Conservation (phyloP, 2,113 vertebrate genomes). For the Tupaia chinensis region DNA sequence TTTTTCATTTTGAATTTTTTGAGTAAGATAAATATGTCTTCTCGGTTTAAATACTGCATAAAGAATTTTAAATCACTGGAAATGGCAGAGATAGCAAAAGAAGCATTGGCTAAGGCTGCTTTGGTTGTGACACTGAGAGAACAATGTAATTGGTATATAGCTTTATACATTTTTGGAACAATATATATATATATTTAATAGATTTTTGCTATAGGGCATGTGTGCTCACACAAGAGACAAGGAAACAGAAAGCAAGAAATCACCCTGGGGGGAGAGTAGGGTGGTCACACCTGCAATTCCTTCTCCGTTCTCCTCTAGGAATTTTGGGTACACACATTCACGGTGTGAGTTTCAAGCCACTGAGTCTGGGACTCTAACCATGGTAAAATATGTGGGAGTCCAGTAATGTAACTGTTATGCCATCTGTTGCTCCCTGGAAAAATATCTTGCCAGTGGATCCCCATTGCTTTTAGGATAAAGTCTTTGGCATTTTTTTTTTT, state of each 20-base stretch:
- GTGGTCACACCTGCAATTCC: too few relatives aligned
- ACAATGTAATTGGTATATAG: background rate
- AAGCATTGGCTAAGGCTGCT: background rate
- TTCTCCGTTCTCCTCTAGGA: too few relatives aligned
- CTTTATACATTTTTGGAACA: slow-evolving; percentile 2
- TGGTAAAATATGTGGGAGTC: too few relatives aligned
- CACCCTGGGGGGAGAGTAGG: too few relatives aligned
- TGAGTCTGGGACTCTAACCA: too few relatives aligned
- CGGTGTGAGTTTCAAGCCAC: too few relatives aligned
- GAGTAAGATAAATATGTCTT: background rate
- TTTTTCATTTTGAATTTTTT: background rate
- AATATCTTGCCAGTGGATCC: background rate
- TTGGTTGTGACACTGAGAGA: background rate
- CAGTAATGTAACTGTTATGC: too few relatives aligned
- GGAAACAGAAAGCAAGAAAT: too few relatives aligned
- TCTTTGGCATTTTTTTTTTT: background rate
- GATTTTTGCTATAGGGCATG: too few relatives aligned
- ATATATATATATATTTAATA: background rate
- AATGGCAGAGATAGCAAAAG: background rate
- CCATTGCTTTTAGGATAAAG: slow-evolving; percentile 1
- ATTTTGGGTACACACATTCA: too few relatives aligned
- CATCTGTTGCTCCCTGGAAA: background rate
- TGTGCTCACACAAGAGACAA: too few relatives aligned
- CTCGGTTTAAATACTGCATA: background rate
- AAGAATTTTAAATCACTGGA: background rate